Evolutionary conservation across 2,797 vertebrate genomes (phyloP), one percentile per base, ranked within the genome.

Genomic region (Sciurus carolinensis): DNA sequence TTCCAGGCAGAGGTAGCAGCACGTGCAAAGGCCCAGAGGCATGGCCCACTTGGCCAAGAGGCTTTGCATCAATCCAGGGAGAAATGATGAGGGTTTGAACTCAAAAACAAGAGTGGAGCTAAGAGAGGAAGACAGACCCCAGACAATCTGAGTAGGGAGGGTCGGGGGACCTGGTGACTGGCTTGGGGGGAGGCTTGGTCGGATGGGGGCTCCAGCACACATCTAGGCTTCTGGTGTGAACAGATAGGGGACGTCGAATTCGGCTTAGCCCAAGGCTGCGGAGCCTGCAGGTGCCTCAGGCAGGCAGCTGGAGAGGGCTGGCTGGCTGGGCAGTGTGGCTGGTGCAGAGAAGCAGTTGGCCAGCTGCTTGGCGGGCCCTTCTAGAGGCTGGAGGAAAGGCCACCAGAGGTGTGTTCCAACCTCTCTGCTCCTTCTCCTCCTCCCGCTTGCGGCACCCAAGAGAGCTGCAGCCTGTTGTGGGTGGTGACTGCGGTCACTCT

Each of bases 401-500:
- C 42, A 7, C 11, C 26, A 9, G 44, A 36, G 26, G n/a, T 39
- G 1, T 22, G 8, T 24, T 6, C 57, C 24, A 0, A 7, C 57
- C 57, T 22, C 20, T 59, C 57, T 2, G 14, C 14, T 81, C 86
- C 47, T 22, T 44, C 66, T 91, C 52, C 59, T 30, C 62, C 52
- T 64, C 80, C 71, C 20, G 47, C 96, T 85, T 50, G 66, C 85
- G 76, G 52, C 76, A 4, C n/a, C 67, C 93, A 79, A 57, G 14
- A 24, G n/a, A 87, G 86, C 39, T 42, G 50, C 71, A 80, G 71
- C 24, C 71, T 33, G 44, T 20, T 44, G 89, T 12, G 22, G 50
- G 7, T 13, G 10, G n/a, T 42, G n/a, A 12, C 3, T 10, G 8
- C 4, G 9, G 9, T 30, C 71, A n/a, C 0, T 0, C 7, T 18